Conservation (phyloP, 2,113 vertebrate species). For the Cryptomyrus ogoouensis region DNA sequence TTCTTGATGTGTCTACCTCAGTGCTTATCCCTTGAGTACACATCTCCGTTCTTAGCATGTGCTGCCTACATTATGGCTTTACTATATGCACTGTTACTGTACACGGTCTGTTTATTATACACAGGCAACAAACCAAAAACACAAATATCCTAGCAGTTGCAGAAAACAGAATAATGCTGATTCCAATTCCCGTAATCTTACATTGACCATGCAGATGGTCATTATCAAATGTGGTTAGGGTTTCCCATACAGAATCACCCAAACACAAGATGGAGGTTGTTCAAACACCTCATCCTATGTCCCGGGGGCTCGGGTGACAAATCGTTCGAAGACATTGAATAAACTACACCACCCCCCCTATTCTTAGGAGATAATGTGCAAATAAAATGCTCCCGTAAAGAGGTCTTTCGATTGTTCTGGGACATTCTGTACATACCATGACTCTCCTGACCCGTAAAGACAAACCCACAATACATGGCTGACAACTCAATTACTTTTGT, state of each 20-base stretch:
- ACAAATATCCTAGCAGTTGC: background rate
- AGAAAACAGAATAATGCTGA: background rate
- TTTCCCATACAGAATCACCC: constrained; percentile 9
- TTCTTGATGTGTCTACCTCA: background rate
- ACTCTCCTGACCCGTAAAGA: constrained; percentile 4
- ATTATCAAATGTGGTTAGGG: constrained; percentile 19
- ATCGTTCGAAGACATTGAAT: constrained; percentile 8
- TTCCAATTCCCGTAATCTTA: constrained; percentile 28
- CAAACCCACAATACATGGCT: constrained; percentile 2
- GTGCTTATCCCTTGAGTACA: background rate
- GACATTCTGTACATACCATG: background rate
- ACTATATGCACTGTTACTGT: background rate
- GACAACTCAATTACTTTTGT: constrained; percentile 9
- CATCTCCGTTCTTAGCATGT: background rate
- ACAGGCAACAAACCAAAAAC: background rate
- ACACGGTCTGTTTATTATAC: background rate
- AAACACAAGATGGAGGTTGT: background rate
- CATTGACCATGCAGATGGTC: constrained; percentile 22
- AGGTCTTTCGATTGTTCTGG: background rate
- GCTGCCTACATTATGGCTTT: background rate
- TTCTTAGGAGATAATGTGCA: background rate
- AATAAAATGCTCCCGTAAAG: background rate
- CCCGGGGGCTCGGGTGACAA: constrained; percentile 8
- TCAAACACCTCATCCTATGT: background rate
- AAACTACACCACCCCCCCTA: background rate